Conservation (phyloP, 1,140 invertebrate species). For the Oncopodura yosiiana region DNA sequence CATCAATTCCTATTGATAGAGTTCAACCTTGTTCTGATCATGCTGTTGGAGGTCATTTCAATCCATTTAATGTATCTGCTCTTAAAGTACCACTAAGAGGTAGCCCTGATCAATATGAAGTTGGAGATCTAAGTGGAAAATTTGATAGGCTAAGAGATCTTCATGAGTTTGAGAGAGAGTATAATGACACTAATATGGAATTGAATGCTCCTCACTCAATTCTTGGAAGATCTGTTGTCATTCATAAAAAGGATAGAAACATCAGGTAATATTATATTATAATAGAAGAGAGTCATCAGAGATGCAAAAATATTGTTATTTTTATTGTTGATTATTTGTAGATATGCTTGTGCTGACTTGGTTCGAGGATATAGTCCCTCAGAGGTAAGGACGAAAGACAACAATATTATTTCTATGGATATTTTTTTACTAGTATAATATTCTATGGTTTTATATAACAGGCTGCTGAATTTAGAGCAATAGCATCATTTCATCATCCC, state of each 20-base stretch:
- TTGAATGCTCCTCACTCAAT: constrained; percentile 74
- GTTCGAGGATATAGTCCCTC: constrained; percentile 74
- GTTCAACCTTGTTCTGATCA: constrained; percentile 56
- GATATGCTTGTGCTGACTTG: constrained; percentile 75
- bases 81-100: constrained; percentile 51
- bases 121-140: constrained; percentile 84
- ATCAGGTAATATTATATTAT: constrained; percentile 40
- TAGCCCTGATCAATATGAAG: constrained; percentile 73
- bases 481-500: constrained; percentile 86
- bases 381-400: constrained; percentile 46
- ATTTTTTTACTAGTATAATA: too few species aligned
- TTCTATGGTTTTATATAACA: too few species aligned
- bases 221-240: constrained; percentile 74
- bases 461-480: constrained; percentile 69
- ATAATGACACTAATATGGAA: constrained; percentile 73
- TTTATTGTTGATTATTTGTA: constrained; percentile 36
- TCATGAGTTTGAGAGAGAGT: constrained; percentile 49
- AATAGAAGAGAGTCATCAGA: not conserved
- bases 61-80: constrained; percentile 62
- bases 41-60: constrained; percentile 69
- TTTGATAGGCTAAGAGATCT: constrained; percentile 53
- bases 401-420: too few species aligned
- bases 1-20: constrained; percentile 32
- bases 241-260: constrained; percentile 59
- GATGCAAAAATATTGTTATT: not conserved